A percentile compares a stretch with the other conserved stretches of the same genome.
Evolutionary conservation across 2,888 invertebrate genomes (phyloP).

Genomic region (Ypsolopha sequella): DNA sequence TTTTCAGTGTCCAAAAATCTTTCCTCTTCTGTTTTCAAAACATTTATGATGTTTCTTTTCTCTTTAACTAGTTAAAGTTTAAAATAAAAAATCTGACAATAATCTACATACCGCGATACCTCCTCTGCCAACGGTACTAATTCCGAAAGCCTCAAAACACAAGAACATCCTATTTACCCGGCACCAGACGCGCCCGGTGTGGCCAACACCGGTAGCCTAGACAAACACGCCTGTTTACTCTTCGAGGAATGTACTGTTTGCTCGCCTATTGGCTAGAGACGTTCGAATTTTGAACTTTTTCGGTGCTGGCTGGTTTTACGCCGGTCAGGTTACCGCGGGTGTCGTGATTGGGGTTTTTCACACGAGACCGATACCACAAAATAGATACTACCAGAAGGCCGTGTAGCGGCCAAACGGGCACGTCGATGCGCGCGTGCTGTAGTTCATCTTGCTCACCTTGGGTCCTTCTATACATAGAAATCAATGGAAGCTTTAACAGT

Average conservation of each 20-base stretch:
- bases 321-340: neutral
- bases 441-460: too few species aligned
- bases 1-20: too few species aligned
- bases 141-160: neutral
- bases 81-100: neutral
- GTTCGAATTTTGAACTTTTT: neutral
- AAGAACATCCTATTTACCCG: conserved; percentile 9
- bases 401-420: too few species aligned
- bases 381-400: too few species aligned
- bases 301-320: neutral
- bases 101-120: too few species aligned
- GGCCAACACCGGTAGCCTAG: conserved; percentile 66
- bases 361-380: neutral
- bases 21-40: too few species aligned
- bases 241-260: conserved; percentile 52
- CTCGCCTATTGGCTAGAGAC: conserved; percentile 16
- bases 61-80: too few species aligned
- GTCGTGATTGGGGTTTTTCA: neutral
- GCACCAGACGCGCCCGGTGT: conserved; percentile 23
- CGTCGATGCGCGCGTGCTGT: too few species aligned
- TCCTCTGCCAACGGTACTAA: neutral
- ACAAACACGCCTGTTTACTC: conserved; percentile 49
- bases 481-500: too few species aligned
- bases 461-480: too few species aligned
- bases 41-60: too few species aligned